Evolutionary conservation across 2,797 vertebrate species (phyloP).

Genomic region (Amniataba percoides): DNA sequence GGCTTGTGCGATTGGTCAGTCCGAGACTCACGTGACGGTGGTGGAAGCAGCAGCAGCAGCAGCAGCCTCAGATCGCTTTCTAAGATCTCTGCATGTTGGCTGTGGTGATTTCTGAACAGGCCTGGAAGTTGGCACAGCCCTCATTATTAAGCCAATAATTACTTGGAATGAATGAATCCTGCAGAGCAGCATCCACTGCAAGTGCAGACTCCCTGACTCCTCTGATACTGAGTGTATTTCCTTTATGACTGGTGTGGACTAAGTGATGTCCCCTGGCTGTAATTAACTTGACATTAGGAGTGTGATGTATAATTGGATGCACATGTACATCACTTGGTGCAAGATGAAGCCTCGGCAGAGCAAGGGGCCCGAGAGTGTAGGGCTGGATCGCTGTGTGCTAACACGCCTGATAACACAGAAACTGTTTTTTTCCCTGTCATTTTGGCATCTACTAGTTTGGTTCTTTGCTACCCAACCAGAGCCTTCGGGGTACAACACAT

Average conservation of each 20-base stretch:
- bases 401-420: slow-evolving; percentile 13
- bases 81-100: slow-evolving; percentile 57
- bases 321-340: slow-evolving; percentile 35
- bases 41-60: slow-evolving; percentile 70
- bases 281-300: slow-evolving; percentile 58
- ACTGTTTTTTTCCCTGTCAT: slow-evolving; percentile 20
- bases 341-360: slow-evolving; percentile 30
- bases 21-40: slow-evolving; percentile 77
- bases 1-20: slow-evolving; percentile 74
- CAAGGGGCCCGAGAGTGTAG: not conserved
- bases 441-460: slow-evolving; percentile 20
- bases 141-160: slow-evolving; percentile 25
- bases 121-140: slow-evolving; percentile 32
- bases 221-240: slow-evolving; percentile 37
- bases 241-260: slow-evolving; percentile 36
- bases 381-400: slow-evolving; percentile 5
- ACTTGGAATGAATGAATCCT: slow-evolving; percentile 10
- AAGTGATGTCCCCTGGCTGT: slow-evolving; percentile 52
- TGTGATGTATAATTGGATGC: slow-evolving; percentile 55
- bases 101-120: slow-evolving; percentile 28
- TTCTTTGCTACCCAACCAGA: slow-evolving; percentile 34
- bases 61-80: slow-evolving; percentile 51
- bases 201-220: slow-evolving; percentile 53
- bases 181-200: slow-evolving; percentile 21
- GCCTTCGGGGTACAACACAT: slow-evolving; percentile 39